phyloP scores from a whole-genome alignment of 2,888 invertebrate species.

The Panorpa germanica region DNA sequence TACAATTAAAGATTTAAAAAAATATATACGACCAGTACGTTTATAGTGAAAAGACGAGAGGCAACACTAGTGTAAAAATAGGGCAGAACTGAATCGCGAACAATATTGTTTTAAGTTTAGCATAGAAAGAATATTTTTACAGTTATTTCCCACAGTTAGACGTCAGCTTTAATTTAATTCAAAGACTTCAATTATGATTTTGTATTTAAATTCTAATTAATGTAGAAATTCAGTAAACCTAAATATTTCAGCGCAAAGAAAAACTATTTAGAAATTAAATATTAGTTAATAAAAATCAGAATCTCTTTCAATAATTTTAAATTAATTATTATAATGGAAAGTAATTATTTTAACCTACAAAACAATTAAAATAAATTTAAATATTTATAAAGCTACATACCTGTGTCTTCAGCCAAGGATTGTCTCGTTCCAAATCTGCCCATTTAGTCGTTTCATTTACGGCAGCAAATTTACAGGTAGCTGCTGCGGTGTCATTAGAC shows the following conservation, averaged over 20 bases:
- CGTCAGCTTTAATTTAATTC: too few relatives aligned
- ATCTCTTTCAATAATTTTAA: slow-evolving; percentile 1
- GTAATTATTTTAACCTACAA: slow-evolving; percentile 1
- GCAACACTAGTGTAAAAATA: too few relatives aligned
- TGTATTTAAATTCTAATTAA: slow-evolving; percentile 2
- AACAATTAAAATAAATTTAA: slow-evolving; percentile 5
- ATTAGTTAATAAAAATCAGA: background rate
- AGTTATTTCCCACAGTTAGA: too few relatives aligned
- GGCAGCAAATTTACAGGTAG: slow-evolving; percentile 63
- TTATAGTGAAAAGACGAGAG: too few relatives aligned
- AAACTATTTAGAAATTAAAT: too few relatives aligned
- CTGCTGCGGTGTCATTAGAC: slow-evolving; percentile 40
- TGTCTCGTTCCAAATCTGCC: slow-evolving; percentile 48
- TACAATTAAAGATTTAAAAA: too few relatives aligned
- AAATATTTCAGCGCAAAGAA: too few relatives aligned
- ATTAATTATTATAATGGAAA: background rate
- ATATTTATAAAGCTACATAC: slow-evolving; percentile 23
- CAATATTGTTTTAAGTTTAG: too few relatives aligned
- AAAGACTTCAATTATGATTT: too few relatives aligned
- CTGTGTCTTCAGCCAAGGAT: slow-evolving; percentile 75
- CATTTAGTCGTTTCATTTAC: slow-evolving; percentile 59
- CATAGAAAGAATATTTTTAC: too few relatives aligned
- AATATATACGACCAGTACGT: too few relatives aligned
- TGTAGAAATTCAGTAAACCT: background rate
- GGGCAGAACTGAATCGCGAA: too few relatives aligned